Base-by-base conservation (phyloP, 2,797 vertebrate species). In the Urocyon cinereoargenteus region DNA sequence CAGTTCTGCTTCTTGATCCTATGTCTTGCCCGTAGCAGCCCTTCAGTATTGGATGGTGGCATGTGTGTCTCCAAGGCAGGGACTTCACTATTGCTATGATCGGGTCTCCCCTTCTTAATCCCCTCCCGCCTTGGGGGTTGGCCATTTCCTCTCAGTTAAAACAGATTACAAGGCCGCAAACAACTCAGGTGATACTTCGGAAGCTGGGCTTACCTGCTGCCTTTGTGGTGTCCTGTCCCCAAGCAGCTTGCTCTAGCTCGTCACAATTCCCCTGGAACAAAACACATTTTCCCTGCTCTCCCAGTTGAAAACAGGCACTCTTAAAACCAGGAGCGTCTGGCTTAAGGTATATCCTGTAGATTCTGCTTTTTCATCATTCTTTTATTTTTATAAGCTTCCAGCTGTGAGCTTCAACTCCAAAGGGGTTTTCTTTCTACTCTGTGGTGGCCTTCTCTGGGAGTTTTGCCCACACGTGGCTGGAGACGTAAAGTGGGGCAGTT, bases 271-370 rank as follows among this genome's bases (percentile, higher is more conserved):
- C 40, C 13, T 66, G 5, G 51, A 62, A n/a, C 45, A 55, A 36
- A 49, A n/a, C 6, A 7, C 0, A 0, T 28, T 28, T 36, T 45
- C 21, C 66, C 0, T 1, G 45, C 26, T 73, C 53, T 83, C 9
- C 6, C 19, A 28, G 79, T 45, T 28, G 55, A 68, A 59, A 40
- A 36, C 10, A 14, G 51, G 51, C 40, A 5, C 2, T 59, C 34
- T 59, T 9, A 28, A 85, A 28, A 24, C 13, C 0, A 1, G 26
- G 8, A 72, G 81, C 53, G 18, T 34, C 45, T 86, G 73, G 21
- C 26, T 94, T 75, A 28, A 84, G 28, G 31, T 49, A 9, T 6
- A 3, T 61, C 16, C 12, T 31, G 28, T 16, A n/a, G 21, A 28
- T 51, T 45, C 19, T 61, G n/a, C 28, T 53, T 73, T 66, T 14